These are phyloP conservation scores for Vannuccia rotundouncinata DNA, from an alignment of 2,888 invertebrate species.

Conservation along the genomic window DNA sequence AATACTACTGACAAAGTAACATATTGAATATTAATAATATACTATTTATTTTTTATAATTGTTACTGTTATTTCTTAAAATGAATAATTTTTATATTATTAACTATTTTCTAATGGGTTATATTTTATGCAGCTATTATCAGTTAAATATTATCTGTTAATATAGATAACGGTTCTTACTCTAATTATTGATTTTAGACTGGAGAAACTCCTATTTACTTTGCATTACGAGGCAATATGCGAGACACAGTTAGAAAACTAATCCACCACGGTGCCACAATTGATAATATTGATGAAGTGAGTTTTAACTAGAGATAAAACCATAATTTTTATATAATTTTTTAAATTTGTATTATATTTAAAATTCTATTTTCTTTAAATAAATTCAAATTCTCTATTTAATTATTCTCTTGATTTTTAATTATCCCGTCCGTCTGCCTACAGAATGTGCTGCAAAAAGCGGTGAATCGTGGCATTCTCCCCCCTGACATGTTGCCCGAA, in stretches of 20 bases:
- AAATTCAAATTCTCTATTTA: too few species aligned
- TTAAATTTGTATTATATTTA: neutral
- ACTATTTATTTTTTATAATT: too few species aligned
- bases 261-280: constrained; percentile 33
- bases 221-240: constrained; percentile 36
- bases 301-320: neutral
- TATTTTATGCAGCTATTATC: too few species aligned
- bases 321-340: neutral
- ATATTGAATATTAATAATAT: too few species aligned
- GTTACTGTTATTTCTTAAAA: too few species aligned
- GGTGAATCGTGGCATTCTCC: neutral
- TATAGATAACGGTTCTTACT: too few species aligned
- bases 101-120: too few species aligned
- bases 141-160: too few species aligned
- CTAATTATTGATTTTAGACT: constrained; percentile 36
- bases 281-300: constrained; percentile 36
- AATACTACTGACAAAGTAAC: too few species aligned
- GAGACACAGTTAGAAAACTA: constrained; percentile 38
- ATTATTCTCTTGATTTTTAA: neutral
- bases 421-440: too few species aligned
- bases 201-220: constrained; percentile 36
- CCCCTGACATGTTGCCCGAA: neutral
- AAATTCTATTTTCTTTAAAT: neutral
- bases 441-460: neutral
- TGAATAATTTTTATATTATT: too few species aligned